Percentiles rank a stretch among this genome's conserved stretches.
Evolutionary conservation across 2,888 invertebrate species (phyloP).

Genomic region (Ctena decussata): DNA sequence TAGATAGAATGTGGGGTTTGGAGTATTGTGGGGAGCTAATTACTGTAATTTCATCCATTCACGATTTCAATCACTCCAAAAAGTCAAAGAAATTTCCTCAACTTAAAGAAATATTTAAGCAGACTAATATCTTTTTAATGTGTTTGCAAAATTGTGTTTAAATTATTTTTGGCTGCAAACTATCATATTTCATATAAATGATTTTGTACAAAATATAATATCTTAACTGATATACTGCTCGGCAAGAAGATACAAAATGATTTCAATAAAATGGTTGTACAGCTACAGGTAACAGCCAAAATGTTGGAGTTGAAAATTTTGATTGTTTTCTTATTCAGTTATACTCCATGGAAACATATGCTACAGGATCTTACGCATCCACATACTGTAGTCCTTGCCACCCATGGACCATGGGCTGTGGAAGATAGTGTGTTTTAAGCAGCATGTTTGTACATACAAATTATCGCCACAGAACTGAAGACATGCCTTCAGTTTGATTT

Average conservation of each 20-base stretch:
- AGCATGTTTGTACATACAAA: too few relatives aligned
- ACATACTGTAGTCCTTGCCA: too few relatives aligned
- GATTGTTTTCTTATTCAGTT: too few relatives aligned
- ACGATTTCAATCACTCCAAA: not conserved
- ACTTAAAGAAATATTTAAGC: not conserved
- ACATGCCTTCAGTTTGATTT: too few relatives aligned
- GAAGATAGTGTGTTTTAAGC: too few relatives aligned
- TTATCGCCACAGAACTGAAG: too few relatives aligned
- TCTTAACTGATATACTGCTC: not conserved
- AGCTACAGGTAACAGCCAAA: too few relatives aligned
- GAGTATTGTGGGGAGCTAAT: not conserved
- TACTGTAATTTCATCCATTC: not conserved
- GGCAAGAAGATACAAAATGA: not conserved
- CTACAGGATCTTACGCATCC: too few relatives aligned
- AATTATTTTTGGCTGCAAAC: not conserved
- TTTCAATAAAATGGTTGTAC: too few relatives aligned
- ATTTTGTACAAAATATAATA: not conserved
- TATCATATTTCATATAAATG: not conserved
- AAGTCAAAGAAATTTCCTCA: not conserved
- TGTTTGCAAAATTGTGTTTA: not conserved
- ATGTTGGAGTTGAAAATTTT: too few relatives aligned
- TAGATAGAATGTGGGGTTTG: not conserved
- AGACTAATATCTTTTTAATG: conserved; percentile 8
- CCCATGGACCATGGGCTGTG: too few relatives aligned
- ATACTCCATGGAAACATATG: too few relatives aligned